Base-by-base conservation (phyloP, 2,888 invertebrate genomes). In the Dinocampus coccinellae region DNA sequence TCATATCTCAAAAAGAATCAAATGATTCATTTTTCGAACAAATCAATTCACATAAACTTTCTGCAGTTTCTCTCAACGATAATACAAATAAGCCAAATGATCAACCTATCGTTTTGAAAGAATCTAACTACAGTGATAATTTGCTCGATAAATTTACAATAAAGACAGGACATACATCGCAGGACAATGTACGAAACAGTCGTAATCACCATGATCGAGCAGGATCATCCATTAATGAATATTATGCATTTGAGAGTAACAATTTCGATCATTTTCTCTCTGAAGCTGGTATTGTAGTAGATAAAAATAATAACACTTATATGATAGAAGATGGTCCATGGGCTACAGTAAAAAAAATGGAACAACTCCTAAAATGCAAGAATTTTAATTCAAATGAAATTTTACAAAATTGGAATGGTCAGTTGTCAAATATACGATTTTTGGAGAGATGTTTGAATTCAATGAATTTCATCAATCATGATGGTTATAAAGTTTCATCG, bases 401-500 rank as follows among this genome's bases (percentile, higher is more conserved):
- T 42, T 71, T 84, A 4, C 67, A 73, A 10, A 76, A 76, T 1
- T 83, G 85, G 79, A 79, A 82, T 42, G 62, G 74, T 13, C 82
- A 82, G 22, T 36, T 84, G 16, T 77, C 81, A 20, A 74, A 80
- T 65, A 78, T 82, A 13, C 73, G 77, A 3, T 83, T 83, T 79
- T 70, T 87, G 13, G 77, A 78, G 75, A 84, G 78, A 62, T 80
- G 80, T 4, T 73, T 87, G 20, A 75, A 78, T 13, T 76, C 85
- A 70, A 80, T 77, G 60, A 73, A 82, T 20, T 72, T 77, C 34
- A 78, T 70, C 39, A 76, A 81, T 58, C 70, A 70, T 26, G 74
- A 61, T 66, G 70, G 52, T 24, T 74, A 39, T 53, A 65, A 66
- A 3, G 72, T 71, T 65, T 64, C 68, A 10, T 65, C 77, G 3